A percentile compares a stretch with the other conserved stretches of the same genome.
phyloP scores from a whole-genome alignment of 2,113 vertebrate genomes.

The Takifugu flavidus region DNA sequence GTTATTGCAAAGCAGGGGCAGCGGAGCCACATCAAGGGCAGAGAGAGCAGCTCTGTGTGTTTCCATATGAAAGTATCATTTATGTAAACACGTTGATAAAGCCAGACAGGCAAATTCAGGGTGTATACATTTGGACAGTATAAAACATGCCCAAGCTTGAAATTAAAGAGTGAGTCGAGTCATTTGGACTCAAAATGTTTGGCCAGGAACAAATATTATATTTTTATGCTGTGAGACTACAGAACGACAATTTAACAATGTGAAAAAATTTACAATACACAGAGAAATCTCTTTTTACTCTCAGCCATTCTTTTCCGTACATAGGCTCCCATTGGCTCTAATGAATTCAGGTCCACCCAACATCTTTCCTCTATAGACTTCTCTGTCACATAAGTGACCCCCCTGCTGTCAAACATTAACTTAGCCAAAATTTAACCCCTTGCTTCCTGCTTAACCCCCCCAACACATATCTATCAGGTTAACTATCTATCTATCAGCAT shows the following conservation, averaged over 20 bases:
- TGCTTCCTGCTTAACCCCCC: constrained; percentile 38
- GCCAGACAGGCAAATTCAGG: too few relatives aligned
- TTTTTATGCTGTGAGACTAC: too few relatives aligned
- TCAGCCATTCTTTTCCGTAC: neutral
- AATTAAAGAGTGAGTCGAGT: too few relatives aligned
- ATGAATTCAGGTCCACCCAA: constrained; percentile 31
- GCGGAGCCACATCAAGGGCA: neutral
- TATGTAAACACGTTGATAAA: neutral
- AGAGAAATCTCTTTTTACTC: neutral
- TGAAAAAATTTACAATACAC: neutral
- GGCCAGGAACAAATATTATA: too few relatives aligned
- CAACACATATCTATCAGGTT: constrained; percentile 60
- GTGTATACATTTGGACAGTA: too few relatives aligned
- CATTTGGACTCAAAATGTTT: too few relatives aligned
- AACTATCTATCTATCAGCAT: constrained; percentile 66
- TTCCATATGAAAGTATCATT: constrained; percentile 24
- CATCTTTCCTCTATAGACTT: constrained; percentile 18
- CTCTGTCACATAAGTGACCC: constrained; percentile 55
- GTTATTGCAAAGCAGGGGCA: constrained; percentile 2
- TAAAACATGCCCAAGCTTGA: too few relatives aligned
- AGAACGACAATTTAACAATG: too few relatives aligned
- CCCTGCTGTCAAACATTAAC: constrained; percentile 71
- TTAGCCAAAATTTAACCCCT: constrained; percentile 63
- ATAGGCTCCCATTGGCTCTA: constrained; percentile 10
- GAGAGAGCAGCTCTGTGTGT: constrained; percentile 5